Conservation (phyloP, 2,888 invertebrate species). For the Sussaba pulchella region DNA sequence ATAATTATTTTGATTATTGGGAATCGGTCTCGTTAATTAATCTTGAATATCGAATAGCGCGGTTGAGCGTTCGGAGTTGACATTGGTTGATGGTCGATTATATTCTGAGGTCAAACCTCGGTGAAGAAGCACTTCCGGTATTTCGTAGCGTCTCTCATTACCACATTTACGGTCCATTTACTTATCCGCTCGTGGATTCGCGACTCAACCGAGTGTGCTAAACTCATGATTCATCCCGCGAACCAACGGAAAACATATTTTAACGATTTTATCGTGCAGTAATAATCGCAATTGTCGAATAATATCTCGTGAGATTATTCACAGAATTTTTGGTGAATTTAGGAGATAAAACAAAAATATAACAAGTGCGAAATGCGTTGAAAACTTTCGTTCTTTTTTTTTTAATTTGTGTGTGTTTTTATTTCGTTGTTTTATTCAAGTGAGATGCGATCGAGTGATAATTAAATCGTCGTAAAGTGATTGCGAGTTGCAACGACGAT, state of each 20-base stretch:
- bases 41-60: too few species aligned
- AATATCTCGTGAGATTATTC: neutral
- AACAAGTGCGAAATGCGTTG: slow-evolving; percentile 1
- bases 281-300: neutral
- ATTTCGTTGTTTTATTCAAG: too few species aligned
- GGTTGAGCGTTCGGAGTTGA: neutral
- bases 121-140: slow-evolving; percentile 47
- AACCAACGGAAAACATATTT: slow-evolving; percentile 70
- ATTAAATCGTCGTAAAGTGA: too few species aligned
- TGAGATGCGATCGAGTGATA: slow-evolving; percentile 2
- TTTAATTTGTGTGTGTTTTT: too few species aligned
- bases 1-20: neutral
- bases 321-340: neutral
- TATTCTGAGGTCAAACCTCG: neutral
- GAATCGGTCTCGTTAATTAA: too few species aligned
- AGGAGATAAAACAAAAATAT: neutral
- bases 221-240: slow-evolving; percentile 72
- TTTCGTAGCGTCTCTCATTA: slow-evolving; percentile 52
- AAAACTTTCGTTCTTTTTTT: neutral
- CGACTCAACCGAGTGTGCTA: slow-evolving; percentile 73
- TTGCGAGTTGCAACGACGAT: too few species aligned
- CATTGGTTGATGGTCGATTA: neutral
- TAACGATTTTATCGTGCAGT: slow-evolving; percentile 65
- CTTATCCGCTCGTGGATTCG: slow-evolving; percentile 74
- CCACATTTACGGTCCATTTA: slow-evolving; percentile 69